Evolutionary conservation across 2,888 invertebrate genomes (phyloP).

Genomic region (Lysandra bellargus): DNA sequence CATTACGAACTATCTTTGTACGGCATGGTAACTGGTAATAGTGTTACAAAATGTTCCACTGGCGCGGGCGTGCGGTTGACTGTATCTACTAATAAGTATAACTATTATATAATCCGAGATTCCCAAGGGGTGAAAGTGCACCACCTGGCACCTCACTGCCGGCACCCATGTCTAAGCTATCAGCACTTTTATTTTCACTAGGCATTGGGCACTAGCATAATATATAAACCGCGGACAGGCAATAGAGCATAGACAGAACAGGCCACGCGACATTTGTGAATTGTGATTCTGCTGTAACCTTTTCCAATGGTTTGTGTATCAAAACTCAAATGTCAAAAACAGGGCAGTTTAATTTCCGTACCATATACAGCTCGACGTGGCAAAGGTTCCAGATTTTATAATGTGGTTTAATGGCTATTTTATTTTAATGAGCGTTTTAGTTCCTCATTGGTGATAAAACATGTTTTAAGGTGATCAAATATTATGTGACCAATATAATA

Average conservation of each 20-base stretch:
- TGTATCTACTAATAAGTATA: too few relatives aligned
- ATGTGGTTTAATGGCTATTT: neutral
- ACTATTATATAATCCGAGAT: too few relatives aligned
- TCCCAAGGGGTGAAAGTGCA: too few relatives aligned
- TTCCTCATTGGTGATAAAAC: neutral
- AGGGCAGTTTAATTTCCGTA: slow-evolving; percentile 10
- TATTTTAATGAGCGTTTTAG: neutral
- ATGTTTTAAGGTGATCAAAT: neutral
- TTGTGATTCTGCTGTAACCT: neutral
- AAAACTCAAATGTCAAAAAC: neutral
- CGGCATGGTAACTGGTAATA: too few relatives aligned
- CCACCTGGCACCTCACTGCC: too few relatives aligned
- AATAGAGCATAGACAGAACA: neutral
- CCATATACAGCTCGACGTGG: neutral
- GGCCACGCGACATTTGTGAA: slow-evolving; percentile 4
- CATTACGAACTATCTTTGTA: too few relatives aligned
- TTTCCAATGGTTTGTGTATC: slow-evolving; percentile 9
- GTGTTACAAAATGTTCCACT: too few relatives aligned
- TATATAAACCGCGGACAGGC: too few relatives aligned
- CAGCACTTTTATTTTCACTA: too few relatives aligned
- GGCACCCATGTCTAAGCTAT: too few relatives aligned
- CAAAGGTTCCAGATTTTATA: neutral
- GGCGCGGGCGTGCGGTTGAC: too few relatives aligned
- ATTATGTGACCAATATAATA: neutral
- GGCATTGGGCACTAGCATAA: too few relatives aligned